phyloP scores from a whole-genome alignment of 2,888 invertebrate species.

The Drosophila nigricruria region DNA sequence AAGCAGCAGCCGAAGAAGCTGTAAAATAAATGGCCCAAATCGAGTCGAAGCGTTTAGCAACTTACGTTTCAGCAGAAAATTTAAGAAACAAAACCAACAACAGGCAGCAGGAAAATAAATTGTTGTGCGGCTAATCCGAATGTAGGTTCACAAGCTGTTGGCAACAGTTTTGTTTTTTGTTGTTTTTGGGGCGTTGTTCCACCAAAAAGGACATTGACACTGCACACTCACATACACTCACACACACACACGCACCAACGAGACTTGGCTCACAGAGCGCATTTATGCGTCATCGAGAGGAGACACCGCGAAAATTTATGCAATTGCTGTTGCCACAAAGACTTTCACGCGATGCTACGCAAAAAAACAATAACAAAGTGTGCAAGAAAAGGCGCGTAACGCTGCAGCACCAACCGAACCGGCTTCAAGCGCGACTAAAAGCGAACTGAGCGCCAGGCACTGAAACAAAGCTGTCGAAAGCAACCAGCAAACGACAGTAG shows the following conservation, averaged over 20 bases:
- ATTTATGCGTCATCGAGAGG: constrained; percentile 68
- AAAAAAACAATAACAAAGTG: constrained; percentile 47
- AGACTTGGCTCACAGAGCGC: constrained; percentile 53
- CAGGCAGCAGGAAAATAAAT: neutral
- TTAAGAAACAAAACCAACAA: constrained; percentile 2
- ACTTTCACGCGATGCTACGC: constrained; percentile 50
- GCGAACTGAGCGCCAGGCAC: constrained; percentile 56
- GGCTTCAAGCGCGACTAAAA: constrained; percentile 71
- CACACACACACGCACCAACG: constrained; percentile 16
- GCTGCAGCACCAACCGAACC: constrained; percentile 55
- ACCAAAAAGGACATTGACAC: constrained; percentile 73
- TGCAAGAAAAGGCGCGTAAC: constrained; percentile 4
- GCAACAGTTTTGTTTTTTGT: neutral
- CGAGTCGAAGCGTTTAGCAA: constrained; percentile 60
- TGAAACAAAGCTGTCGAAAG: constrained; percentile 51
- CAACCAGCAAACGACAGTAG: constrained; percentile 4
- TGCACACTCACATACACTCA: constrained; percentile 26
- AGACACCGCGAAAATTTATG: constrained; percentile 55
- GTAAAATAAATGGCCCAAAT: constrained; percentile 79
- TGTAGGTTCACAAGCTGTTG: constrained; percentile 5
- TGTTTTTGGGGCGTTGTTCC: constrained; percentile 39
- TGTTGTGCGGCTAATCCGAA: constrained; percentile 47
- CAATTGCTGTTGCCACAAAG: constrained; percentile 51
- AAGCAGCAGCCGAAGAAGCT: constrained; percentile 49
- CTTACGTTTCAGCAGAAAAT: constrained; percentile 51